Evolutionary conservation across 2,797 vertebrate genomes (phyloP).

Genomic region (Lophius americanus): DNA sequence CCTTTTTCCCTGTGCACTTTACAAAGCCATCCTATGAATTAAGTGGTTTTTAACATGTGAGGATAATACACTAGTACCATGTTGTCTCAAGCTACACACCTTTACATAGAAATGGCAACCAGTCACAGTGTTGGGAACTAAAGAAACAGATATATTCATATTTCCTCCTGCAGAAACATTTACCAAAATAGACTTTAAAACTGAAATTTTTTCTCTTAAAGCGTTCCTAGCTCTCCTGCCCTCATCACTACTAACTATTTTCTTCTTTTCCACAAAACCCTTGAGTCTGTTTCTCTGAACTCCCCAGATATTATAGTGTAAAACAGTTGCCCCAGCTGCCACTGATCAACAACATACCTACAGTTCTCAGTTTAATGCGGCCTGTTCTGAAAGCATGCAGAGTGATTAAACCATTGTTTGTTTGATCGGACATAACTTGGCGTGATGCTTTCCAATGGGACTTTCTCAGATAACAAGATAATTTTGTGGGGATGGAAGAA

Average conservation of each 20-base stretch:
- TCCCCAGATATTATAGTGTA: neutral
- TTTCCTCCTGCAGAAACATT: neutral
- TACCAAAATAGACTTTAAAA: conserved; percentile 1
- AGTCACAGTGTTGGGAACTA: neutral
- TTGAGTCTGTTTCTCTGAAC: conserved; percentile 2
- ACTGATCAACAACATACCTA: neutral
- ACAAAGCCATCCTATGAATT: conserved; percentile 2
- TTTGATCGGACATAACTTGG: conserved; percentile 50
- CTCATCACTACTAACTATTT: conserved; percentile 6
- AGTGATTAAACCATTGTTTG: conserved; percentile 42
- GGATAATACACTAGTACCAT: neutral
- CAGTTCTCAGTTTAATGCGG: too few relatives aligned
- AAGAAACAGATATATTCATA: neutral
- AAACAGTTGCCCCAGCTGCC: conserved; percentile 1
- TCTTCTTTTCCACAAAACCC: conserved; percentile 12
- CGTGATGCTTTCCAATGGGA: conserved; percentile 28
- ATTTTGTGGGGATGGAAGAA: conserved; percentile 19
- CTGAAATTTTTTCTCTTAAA: conserved; percentile 2
- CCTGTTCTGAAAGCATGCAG: conserved; percentile 10
- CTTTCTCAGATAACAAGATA: conserved; percentile 35
- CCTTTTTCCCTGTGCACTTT: neutral
- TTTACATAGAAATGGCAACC: neutral
- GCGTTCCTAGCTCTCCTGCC: neutral
- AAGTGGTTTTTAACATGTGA: neutral
- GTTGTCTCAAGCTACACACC: neutral